Evolutionary conservation across 2,113 vertebrate species (phyloP), one percentile per base, ranked within the genome.

Genomic region (Chloebia gouldiae): DNA sequence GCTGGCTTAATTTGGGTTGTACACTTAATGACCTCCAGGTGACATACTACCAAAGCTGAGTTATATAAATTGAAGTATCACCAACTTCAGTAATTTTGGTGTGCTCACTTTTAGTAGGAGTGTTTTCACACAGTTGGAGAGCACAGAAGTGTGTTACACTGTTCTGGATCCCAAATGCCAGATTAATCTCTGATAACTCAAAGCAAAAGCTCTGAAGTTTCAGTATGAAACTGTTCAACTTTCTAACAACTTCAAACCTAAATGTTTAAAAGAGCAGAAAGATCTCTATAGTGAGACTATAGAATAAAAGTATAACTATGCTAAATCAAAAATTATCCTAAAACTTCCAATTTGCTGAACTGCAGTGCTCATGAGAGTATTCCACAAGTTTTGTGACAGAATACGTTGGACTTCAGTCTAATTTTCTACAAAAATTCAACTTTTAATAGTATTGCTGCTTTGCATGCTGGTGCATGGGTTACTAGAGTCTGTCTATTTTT

Each of bases 141-240:
- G 16, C 8, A 1, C 9, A 53, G 22, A 57, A 42, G 12, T 0
- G 0, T 15, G 30, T 51, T 65, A 31, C 16, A 15, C 23, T 65
- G 42, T 44, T 61, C 45, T 37, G 72, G n/a, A 57, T 75, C 35
- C 69, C 70, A 68, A 70, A 56, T 51, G 24, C 16, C 70, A 44
- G 21, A 27, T 88, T 56, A 31, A 50, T 50, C 33, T 42, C 50
- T 70, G 35, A 51, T 40, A 72, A 15, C 37, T 76, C 35, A 88
- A 81, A 84, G 63, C 37, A 64, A 27, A 37, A 66, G 12, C 81
- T 84, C 44, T 68, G 39, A 85, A 44, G 56, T 65, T 71, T 66
- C 39, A 84, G 22, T 63, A 72, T 27, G 9, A 64, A 86, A 82
- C 13, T 4, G 7, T 37, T 81, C 30, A 73, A 33, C 25, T 86